Evolutionary conservation across 2,888 invertebrate species (phyloP), one percentile per base, ranked within the genome.

Genomic region (Eupithecia centaureata): DNA sequence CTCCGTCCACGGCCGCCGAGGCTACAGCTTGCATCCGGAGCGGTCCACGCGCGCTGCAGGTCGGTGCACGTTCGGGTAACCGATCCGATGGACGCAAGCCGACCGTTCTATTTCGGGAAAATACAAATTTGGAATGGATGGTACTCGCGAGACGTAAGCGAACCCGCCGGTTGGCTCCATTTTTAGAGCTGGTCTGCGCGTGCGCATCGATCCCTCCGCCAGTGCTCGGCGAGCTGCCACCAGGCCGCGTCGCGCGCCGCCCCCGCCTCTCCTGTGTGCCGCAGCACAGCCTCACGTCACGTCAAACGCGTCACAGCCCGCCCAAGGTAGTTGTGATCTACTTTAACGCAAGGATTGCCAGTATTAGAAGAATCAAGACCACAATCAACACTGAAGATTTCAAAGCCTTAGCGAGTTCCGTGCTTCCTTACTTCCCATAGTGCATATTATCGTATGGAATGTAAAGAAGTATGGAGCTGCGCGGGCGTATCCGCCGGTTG

Each of bases 341-440:
- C 69, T 74, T 72, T 73, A 73, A 70, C 62, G 32, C 64, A 25
- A 68, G 47, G 67, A 72, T 72, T 76, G 76, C 69, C 47, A 68
- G 75, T 66, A 72, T 72, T 63, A 68, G 75, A 77, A 77, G 74
- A 66, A 74, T 73, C 70, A 78, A 76, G 73, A 79, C 69, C 67
- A 66, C 65, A 66, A 63, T 70, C 82, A 87, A 88, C 84, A 87
- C 58, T 72, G 86, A 88, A 90, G 86, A 86, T 68, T 68, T 42
- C 62, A 74, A 82, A 88, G 94, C 94, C 94, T 94, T 89, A 94
- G 95, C 94, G 94, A 95, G 96, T 96, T 96, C 97, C 97, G 97
- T 97, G 96, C 97, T 97, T 97, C 97, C 96, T 97, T 97, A 97
- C 97, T 97, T 97, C 96, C 97, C 97, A 97, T 97, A 97, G 96